These are phyloP conservation scores for Coracias cyanogaster DNA, from an alignment of 2,797 vertebrate genomes.

Conservation along the genomic window DNA sequence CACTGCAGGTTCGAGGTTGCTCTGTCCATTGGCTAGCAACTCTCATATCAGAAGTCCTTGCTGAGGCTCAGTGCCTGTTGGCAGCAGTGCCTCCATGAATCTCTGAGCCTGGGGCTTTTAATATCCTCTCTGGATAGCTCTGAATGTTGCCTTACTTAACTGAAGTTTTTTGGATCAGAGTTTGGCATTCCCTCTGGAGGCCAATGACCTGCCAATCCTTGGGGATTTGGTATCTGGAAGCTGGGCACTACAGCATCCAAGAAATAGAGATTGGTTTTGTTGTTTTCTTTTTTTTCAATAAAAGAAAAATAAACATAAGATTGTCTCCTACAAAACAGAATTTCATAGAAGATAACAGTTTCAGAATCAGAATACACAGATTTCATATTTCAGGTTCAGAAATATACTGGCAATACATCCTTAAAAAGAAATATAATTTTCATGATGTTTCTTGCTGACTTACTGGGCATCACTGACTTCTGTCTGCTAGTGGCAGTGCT, in stretches of 20 bases:
- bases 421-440: neutral
- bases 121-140: neutral
- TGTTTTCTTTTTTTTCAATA: no score
- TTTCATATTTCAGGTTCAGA: neutral
- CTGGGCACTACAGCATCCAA: neutral
- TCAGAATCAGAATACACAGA: neutral
- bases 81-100: neutral
- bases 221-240: fast-evolving
- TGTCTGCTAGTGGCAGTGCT: neutral
- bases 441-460: neutral
- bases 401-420: neutral
- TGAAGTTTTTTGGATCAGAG: neutral
- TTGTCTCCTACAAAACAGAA: neutral
- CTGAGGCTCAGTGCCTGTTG: neutral
- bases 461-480: neutral
- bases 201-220: fast-evolving
- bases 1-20: neutral
- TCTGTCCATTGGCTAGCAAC: neutral
- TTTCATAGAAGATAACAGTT: neutral
- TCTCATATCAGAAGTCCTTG: neutral
- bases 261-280: neutral
- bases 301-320: neutral
- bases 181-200: neutral
- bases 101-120: neutral
- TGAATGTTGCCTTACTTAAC: neutral